Evolutionary conservation across 2,113 vertebrate species (phyloP).

Genomic region (Oriolus oriolus): DNA sequence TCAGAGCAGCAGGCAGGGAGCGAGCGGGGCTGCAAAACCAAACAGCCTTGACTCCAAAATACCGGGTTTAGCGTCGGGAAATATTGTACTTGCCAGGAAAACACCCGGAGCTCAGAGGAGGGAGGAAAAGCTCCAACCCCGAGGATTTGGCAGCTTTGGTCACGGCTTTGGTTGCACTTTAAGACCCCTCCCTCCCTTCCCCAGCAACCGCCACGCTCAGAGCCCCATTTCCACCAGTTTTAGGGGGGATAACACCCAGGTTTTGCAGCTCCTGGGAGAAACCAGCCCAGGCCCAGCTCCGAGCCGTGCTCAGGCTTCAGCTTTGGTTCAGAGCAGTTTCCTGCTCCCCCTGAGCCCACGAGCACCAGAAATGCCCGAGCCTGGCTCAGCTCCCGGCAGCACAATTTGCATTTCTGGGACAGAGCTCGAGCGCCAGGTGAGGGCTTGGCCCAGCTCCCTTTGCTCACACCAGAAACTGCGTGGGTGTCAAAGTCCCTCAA

Average conservation of each 20-base stretch:
- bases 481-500: background rate
- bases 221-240: rapidly evolving
- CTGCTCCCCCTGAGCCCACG: background rate
- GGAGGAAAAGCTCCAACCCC: background rate
- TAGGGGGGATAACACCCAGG: rapidly evolving
- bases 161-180: background rate
- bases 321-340: background rate
- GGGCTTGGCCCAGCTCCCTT: background rate
- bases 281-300: background rate
- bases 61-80: rapidly evolving
- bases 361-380: background rate
- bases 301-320: background rate
- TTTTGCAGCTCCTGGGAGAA: background rate
- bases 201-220: background rate
- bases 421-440: background rate
- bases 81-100: background rate
- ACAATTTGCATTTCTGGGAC: background rate
- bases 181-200: background rate
- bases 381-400: background rate
- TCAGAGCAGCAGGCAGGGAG: background rate
- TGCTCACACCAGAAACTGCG: background rate
- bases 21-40: background rate
- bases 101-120: background rate
- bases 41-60: background rate
- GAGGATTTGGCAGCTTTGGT: background rate